Evolutionary conservation across 1,140 invertebrate species (phyloP), one percentile per base, ranked within the genome.

Genomic region (Propsilocerus akamusi): DNA sequence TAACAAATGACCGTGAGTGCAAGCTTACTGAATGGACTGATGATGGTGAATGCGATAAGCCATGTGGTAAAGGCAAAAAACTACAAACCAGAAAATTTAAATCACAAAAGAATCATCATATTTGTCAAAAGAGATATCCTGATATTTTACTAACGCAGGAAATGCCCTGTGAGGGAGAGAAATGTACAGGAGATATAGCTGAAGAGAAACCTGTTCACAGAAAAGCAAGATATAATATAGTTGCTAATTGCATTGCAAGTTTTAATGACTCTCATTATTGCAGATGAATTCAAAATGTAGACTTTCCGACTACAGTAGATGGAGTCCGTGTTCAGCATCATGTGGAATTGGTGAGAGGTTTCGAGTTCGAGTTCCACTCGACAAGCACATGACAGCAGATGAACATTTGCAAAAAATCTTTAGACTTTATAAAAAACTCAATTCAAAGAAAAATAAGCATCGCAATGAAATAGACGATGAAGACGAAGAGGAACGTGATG

Each of bases 311-410:
- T 91, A 83, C 82, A 73, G 73, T 8, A 66, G 73, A 3, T 92
- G 86, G 86, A 72, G 75, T 25, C 63, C 73, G 0, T 91, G 88
- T 57, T 83, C 72, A 28, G 75, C 72, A 0, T 76, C 76, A 10
- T 92, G 88, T 37, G 63, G 63, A 14, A 52, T 49, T 0, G 63
- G 63, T 0, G 57, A 59, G 11, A 51, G 54, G 49, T 58, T 53
- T 23, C 59, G 60, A 4, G 53, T 55, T 2, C 53, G 59, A 1
- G 30, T 41, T 8, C 55, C 58, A 48, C 59, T 62, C 34, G 28
- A 57, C 0, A 60, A 55, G 46, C 26, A 11, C 14, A 47, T 37
- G n/a, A 23, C 12, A 5, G 49, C 26, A 6, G 14, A 37, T 41
- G 23, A 50, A 17, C 24, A 37, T 14, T 11, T 25, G 14, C n/a